Percentiles rank a stretch among this genome's conserved stretches.
phyloP scores from a whole-genome alignment of 2,113 vertebrate genomes.

The Chelonoidis abingdonii region DNA sequence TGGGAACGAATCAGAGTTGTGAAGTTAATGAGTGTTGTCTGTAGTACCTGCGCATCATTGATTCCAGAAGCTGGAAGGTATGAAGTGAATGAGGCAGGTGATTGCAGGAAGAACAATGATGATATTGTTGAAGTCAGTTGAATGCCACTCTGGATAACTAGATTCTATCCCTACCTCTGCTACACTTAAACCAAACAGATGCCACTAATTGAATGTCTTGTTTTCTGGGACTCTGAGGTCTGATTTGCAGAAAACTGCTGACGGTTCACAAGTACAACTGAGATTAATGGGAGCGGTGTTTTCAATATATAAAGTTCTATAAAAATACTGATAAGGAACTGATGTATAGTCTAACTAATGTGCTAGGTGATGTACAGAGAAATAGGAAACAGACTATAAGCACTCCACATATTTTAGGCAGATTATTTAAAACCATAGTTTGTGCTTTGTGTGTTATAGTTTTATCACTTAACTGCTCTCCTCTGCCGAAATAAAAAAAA shows the following conservation, averaged over 20 bases:
- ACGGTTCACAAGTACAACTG: accelerated
- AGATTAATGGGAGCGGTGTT: background rate
- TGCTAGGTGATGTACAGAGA: background rate
- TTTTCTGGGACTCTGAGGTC: background rate
- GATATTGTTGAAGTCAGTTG: background rate
- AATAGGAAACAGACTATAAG: accelerated
- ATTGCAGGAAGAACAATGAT: background rate
- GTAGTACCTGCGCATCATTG: no score
- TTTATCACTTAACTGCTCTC: accelerated
- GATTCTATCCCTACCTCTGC: background rate
- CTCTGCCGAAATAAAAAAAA: accelerated
- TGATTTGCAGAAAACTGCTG: background rate
- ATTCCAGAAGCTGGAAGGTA: background rate
- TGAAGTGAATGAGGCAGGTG: accelerated
- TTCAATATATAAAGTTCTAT: background rate
- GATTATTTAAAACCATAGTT: background rate
- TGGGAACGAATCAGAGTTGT: background rate
- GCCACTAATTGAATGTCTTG: background rate
- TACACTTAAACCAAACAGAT: background rate
- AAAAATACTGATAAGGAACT: background rate
- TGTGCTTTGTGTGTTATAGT: accelerated
- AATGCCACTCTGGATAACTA: background rate
- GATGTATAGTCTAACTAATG: background rate
- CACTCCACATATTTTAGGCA: background rate
- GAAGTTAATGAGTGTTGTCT: background rate